phyloP scores from a whole-genome alignment of 2,113 vertebrate genomes.

The Sprattus sprattus region DNA sequence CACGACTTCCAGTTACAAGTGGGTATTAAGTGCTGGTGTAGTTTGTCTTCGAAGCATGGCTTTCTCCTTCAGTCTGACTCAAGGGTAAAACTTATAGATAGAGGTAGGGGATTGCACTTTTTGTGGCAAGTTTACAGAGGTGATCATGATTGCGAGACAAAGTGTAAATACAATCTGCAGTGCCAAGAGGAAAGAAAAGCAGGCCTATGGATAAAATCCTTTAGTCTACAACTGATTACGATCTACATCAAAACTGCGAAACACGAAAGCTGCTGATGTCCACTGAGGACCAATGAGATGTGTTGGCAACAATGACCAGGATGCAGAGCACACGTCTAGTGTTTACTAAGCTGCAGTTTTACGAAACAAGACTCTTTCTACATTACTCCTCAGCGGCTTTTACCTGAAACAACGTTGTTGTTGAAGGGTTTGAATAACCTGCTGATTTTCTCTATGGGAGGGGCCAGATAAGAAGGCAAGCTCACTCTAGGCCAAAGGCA shows the following conservation, averaged over 20 bases:
- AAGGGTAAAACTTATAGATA: neutral
- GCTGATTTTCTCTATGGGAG: neutral
- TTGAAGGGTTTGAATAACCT: neutral
- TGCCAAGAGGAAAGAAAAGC: neutral
- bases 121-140: neutral
- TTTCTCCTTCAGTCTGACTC: neutral
- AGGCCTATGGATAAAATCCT: neutral
- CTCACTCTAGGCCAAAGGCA: neutral
- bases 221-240: neutral
- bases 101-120: constrained; percentile 11
- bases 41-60: neutral
- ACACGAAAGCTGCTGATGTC: neutral
- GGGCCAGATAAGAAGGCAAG: neutral
- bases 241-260: neutral
- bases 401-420: neutral
- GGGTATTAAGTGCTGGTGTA: constrained; percentile 1
- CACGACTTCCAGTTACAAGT: neutral
- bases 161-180: neutral
- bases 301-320: neutral
- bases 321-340: neutral
- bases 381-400: neutral
- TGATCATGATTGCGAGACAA: neutral
- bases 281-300: neutral
- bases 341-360: neutral
- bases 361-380: neutral